Evolutionary conservation across 2,888 invertebrate genomes (phyloP).

Genomic region (Glyphotaelius pellucidus): DNA sequence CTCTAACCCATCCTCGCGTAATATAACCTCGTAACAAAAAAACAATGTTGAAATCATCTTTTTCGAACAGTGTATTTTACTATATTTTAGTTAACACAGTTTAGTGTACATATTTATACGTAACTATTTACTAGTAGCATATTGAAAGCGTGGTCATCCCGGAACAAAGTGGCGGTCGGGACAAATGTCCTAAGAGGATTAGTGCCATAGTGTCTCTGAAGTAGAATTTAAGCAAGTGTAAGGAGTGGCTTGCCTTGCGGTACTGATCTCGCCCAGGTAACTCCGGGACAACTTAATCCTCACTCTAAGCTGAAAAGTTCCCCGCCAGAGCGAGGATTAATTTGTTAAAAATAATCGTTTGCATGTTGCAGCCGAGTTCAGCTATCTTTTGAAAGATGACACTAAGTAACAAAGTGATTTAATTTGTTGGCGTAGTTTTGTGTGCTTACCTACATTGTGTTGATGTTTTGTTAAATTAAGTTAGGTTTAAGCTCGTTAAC

Average conservation of each 20-base stretch:
- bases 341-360: slow-evolving; percentile 40
- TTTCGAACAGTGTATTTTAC: neutral
- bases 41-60: neutral
- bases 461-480: neutral
- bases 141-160: slow-evolving; percentile 23
- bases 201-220: slow-evolving; percentile 61
- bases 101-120: neutral
- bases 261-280: slow-evolving; percentile 47
- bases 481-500: neutral
- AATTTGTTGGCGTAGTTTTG: neutral
- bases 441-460: neutral
- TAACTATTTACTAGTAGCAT: neutral
- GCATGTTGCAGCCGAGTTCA: slow-evolving; percentile 16
- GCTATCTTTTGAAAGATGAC: neutral
- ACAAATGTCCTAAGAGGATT: slow-evolving; percentile 63
- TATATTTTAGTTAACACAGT: too few relatives aligned
- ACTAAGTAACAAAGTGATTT: neutral
- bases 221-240: slow-evolving; percentile 54
- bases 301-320: slow-evolving; percentile 54
- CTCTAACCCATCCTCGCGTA: too few relatives aligned
- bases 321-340: slow-evolving; percentile 43
- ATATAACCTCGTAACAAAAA: neutral
- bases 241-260: slow-evolving; percentile 39
- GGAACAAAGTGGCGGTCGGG: slow-evolving; percentile 16
- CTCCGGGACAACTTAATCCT: slow-evolving; percentile 59